Evolutionary conservation across 23 tunicate genomes (phyloP).

Genomic region (Halocynthia roretzi): DNA sequence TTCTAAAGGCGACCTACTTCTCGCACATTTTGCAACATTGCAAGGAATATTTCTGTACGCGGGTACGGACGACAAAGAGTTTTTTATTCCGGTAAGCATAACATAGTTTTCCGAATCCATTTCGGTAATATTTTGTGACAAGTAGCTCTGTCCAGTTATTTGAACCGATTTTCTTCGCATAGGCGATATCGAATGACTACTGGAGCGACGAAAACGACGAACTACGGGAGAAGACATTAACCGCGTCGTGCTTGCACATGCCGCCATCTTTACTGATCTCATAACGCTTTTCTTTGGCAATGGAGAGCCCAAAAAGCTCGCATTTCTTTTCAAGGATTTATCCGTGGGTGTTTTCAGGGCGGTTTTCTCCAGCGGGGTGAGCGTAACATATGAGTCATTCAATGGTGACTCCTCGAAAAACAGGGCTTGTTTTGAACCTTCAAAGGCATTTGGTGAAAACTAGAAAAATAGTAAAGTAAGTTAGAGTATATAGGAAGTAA

Average conservation of each 20-base stretch:
- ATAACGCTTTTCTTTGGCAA: not conserved
- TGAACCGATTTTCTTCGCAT: not conserved
- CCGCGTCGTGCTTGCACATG: not conserved
- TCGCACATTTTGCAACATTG: too few relatives aligned
- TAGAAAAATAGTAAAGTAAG: too few relatives aligned
- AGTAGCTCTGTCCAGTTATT: not conserved
- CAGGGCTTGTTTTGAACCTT: too few relatives aligned
- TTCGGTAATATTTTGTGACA: not conserved
- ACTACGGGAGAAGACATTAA: slow-evolving; percentile 2
- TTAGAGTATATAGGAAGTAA: too few relatives aligned
- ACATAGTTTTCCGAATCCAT: not conserved
- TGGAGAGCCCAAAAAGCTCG: not conserved
- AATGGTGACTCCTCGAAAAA: too few relatives aligned
- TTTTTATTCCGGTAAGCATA: not conserved
- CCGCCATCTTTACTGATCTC: not conserved
- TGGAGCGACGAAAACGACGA: not conserved
- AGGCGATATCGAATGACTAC: not conserved
- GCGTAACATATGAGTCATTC: too few relatives aligned
- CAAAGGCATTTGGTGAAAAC: too few relatives aligned
- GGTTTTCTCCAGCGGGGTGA: too few relatives aligned
- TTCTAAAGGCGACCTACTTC: too few relatives aligned
- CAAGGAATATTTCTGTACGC: too few relatives aligned
- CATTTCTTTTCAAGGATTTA: too few relatives aligned
- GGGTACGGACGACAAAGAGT: not conserved
- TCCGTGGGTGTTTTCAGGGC: too few relatives aligned